A percentile compares a stretch with the other conserved stretches of the same genome.
Conservation (phyloP, 2,113 vertebrate genomes). For the Rhombomys opimus region DNA sequence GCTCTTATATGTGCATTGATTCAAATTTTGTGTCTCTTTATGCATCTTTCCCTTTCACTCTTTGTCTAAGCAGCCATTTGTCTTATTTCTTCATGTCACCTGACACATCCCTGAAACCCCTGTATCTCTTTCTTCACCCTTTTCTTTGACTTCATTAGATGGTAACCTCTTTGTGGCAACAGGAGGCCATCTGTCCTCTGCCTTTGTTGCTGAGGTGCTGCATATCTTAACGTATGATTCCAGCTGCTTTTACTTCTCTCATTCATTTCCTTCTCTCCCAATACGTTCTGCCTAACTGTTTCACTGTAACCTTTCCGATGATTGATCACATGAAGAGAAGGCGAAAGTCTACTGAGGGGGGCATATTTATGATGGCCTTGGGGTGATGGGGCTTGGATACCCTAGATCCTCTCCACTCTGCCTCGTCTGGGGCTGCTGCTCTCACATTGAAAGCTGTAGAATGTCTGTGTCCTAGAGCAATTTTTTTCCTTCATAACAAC, state of each 20-base stretch:
- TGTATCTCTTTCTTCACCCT: not conserved
- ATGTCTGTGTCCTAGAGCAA: too few species aligned
- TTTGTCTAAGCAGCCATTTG: not conserved
- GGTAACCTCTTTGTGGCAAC: not conserved
- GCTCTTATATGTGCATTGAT: not conserved
- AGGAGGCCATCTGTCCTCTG: not conserved
- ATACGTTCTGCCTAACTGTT: not conserved
- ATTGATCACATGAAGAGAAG: not conserved
- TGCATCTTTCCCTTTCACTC: not conserved
- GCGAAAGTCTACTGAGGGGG: not conserved
- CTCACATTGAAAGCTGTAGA: not conserved
- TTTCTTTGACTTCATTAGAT: not conserved
- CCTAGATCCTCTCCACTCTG: not conserved
- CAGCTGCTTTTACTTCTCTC: not conserved
- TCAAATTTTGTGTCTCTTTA: not conserved
- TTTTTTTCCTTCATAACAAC: not conserved
- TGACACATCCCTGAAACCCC: slow-evolving; percentile 27
- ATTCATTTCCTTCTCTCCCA: not conserved
- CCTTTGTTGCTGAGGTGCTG: not conserved
- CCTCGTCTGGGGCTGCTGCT: not conserved
- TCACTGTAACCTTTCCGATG: not conserved
- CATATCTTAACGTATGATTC: not conserved
- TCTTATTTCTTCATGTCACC: not conserved
- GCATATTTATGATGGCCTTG: not conserved
- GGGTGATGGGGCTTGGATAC: not conserved